Base-by-base conservation (phyloP, 2,113 vertebrate species). In the Paradisaea rubra region DNA sequence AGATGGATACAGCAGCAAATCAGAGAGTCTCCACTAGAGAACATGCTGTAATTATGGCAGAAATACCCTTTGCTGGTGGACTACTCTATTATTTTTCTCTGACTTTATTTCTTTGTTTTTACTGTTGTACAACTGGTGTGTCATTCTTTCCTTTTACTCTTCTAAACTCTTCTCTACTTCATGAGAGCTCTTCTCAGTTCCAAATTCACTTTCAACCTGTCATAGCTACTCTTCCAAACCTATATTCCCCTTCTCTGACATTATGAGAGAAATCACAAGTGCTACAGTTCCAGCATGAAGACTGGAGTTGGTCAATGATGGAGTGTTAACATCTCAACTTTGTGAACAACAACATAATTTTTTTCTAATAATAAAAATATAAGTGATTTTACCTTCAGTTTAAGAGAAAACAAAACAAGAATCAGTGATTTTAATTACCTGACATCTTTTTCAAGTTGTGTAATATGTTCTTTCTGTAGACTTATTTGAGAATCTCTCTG, bases 401-500 rank as follows among this genome's bases (percentile, higher is more conserved):
- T 57, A 81, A 81, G 47, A 61, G 10, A 35, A 82, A 61, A 8
- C 13, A 61, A 96, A 96, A 31, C 49, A 63, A 68, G 33, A 42
- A 72, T 28, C 4, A 56, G 41, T 20, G 17, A 88, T 47, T 77
- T 91, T 76, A 68, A 80, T 97, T 98, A 99, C 99, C 98, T 98
- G 97, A 98, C 85, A 84, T 99, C 98, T 68, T 98, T 98, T 91
- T 99, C 98, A 54, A 99, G 98, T 37, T 98, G 98, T 15, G 96
- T 17, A 86, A 99, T 93, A 8, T 72, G 97, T 71, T 98, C 98
- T 92, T 98, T 98, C 83, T 98, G 97, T 6, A 91, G 57, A 79
- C 90, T 94, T 96, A 99, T 99, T 89, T 99, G 98, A n/a, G 97
- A 95, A 87, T 99, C 99, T 94, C 98, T 98, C 94, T 99, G 98